These are phyloP conservation scores for Smittia aterrima DNA, from an alignment of 2,888 invertebrate species.

Conservation along the genomic window DNA sequence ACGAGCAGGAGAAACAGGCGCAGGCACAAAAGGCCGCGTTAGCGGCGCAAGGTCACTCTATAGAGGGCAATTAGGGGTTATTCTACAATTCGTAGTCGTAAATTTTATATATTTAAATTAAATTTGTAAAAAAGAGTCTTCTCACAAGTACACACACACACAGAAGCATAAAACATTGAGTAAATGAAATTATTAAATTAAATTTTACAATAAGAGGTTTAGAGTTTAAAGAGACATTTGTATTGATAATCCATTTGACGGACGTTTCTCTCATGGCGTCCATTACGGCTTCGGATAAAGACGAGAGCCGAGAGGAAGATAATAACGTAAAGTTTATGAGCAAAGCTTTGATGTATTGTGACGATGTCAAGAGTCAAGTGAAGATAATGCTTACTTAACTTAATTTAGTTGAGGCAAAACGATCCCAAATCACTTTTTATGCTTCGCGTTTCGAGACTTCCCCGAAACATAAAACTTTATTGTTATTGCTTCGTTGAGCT, in stretches of 20 bases:
- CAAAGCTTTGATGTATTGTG: not conserved
- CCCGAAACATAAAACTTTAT: not conserved
- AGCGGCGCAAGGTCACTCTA: constrained; percentile 56
- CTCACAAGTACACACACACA: not conserved
- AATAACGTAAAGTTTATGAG: not conserved
- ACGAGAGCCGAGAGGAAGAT: not conserved
- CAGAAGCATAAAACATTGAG: constrained; percentile 6
- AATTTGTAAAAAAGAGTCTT: constrained; percentile 32
- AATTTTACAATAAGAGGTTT: constrained; percentile 6
- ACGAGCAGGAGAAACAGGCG: constrained; percentile 95
- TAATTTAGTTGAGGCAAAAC: not conserved
- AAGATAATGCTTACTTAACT: too few relatives aligned
- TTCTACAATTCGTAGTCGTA: constrained; percentile 33
- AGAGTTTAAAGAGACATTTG: constrained; percentile 4
- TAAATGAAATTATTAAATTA: constrained; percentile 17
- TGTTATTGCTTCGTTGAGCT: too few relatives aligned
- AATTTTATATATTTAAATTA: constrained; percentile 40
- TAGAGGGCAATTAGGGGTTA: constrained; percentile 40
- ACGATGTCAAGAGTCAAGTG: not conserved
- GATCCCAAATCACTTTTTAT: not conserved
- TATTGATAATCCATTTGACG: not conserved
- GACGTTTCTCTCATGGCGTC: not conserved
- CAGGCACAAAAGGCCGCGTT: constrained; percentile 86
- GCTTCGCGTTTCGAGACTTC: not conserved
- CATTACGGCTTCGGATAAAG: not conserved